phyloP scores from a whole-genome alignment of 2,113 vertebrate genomes.

The Coreoperca whiteheadi region DNA sequence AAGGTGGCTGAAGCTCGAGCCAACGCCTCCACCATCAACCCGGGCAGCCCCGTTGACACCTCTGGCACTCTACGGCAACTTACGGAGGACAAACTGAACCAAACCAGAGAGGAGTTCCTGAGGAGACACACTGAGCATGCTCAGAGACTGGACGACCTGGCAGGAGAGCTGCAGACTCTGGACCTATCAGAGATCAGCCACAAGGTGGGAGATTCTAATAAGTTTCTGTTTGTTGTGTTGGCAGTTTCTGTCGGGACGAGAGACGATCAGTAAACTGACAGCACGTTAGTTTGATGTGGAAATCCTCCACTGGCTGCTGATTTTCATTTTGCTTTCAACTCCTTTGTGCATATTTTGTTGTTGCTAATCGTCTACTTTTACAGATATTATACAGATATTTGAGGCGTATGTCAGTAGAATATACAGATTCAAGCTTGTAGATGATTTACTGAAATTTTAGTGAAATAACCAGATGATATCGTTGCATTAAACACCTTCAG shows the following conservation, averaged over 20 bases:
- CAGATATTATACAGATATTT: no score
- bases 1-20: conserved; percentile 88
- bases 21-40: conserved; percentile 87
- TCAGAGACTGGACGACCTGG: conserved; percentile 91
- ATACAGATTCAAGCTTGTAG: no score
- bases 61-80: conserved; percentile 83
- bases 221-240: background rate
- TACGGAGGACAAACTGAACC: conserved; percentile 88
- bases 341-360: no score
- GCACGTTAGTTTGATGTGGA: no score
- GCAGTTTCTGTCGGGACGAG: no score
- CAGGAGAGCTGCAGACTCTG: conserved; percentile 92
- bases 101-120: conserved; percentile 85
- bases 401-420: no score
- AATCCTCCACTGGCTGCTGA: no score
- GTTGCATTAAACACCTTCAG: background rate
- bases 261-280: no score
- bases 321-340: no score
- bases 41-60: conserved; percentile 82
- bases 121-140: conserved; percentile 89
- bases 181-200: conserved; percentile 86
- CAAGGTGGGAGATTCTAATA: conserved; percentile 44
- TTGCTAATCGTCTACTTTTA: no score
- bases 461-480: no score
- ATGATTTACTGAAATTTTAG: no score